A percentile compares a stretch with the other conserved stretches of the same genome.
phyloP scores from a whole-genome alignment of 2,888 invertebrate species.

The Thymelicus acteon region DNA sequence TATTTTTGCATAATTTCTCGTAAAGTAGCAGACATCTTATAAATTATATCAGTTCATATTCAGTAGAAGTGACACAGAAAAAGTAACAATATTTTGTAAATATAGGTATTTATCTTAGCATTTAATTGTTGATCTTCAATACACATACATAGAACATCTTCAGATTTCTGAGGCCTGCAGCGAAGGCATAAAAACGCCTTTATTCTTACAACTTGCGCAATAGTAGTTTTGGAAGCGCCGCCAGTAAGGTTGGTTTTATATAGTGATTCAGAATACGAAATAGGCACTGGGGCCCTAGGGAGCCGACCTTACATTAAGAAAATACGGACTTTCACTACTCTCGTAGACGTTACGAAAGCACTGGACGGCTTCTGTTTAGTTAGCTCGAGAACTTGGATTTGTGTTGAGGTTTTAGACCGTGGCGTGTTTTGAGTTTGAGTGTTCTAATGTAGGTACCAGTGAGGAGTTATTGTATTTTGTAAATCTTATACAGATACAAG shows the following conservation, averaged over 20 bases:
- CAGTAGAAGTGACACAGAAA: too few relatives aligned
- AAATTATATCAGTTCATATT: too few relatives aligned
- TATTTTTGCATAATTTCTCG: too few relatives aligned
- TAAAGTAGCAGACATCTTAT: too few relatives aligned
- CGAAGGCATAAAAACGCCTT: conserved; percentile 6
- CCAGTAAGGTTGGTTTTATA: conserved; percentile 35
- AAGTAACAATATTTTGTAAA: too few relatives aligned
- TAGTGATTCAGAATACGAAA: conserved; percentile 36
- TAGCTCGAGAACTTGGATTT: conserved; percentile 4
- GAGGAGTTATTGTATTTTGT: background rate
- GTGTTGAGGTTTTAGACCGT: conserved; percentile 5
- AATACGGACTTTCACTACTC: conserved; percentile 36
- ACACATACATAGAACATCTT: background rate
- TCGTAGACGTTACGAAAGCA: conserved; percentile 32
- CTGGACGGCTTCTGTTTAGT: conserved; percentile 34
- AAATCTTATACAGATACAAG: background rate
- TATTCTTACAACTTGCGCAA: conserved; percentile 16
- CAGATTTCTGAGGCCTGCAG: background rate
- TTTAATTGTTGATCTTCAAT: background rate
- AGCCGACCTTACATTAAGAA: conserved; percentile 38
- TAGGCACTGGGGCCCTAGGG: conserved; percentile 31
- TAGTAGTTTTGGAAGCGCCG: conserved; percentile 26
- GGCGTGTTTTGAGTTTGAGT: background rate
- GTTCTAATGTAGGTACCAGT: background rate
- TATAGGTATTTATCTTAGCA: background rate